These are phyloP conservation scores for Protonibea diacanthus DNA, from an alignment of 2,797 vertebrate species.

Conservation along the genomic window DNA sequence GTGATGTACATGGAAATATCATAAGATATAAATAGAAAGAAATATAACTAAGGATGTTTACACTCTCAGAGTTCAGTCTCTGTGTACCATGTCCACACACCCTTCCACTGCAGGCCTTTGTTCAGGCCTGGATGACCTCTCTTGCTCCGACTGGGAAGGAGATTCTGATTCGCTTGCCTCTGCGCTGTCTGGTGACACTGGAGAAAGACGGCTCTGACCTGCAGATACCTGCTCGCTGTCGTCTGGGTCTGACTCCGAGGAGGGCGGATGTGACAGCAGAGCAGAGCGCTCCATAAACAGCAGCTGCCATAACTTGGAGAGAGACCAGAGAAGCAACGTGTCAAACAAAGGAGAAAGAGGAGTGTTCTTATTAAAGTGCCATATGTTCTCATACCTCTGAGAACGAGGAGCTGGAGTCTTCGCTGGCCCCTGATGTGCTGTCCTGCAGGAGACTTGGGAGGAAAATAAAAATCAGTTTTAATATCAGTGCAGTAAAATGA, in stretches of 20 bases:
- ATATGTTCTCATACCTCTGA: conserved; percentile 85
- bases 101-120: conserved; percentile 90
- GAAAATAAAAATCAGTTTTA: conserved; percentile 17
- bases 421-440: conserved; percentile 72
- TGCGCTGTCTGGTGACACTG: not conserved
- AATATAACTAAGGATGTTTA: not conserved
- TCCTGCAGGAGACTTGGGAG: conserved; percentile 87
- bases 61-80: conserved; percentile 10
- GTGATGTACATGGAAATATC: not conserved
- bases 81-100: conserved; percentile 76
- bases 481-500: conserved; percentile 4
- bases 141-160: conserved; percentile 77
- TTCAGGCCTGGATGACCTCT: conserved; percentile 82
- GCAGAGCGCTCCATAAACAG: conserved; percentile 87
- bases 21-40: not conserved
- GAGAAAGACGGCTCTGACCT: conserved; percentile 48
- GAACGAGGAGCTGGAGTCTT: conserved; percentile 86
- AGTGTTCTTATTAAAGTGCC: conserved; percentile 23
- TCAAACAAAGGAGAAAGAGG: conserved; percentile 41
- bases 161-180: conserved; percentile 82
- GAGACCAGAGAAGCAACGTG: conserved; percentile 53
- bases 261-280: conserved; percentile 80
- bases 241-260: conserved; percentile 70
- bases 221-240: conserved; percentile 76
- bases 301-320: conserved; percentile 89